Base-by-base conservation (phyloP, 2,797 vertebrate genomes). In the Gouania willdenowi region DNA sequence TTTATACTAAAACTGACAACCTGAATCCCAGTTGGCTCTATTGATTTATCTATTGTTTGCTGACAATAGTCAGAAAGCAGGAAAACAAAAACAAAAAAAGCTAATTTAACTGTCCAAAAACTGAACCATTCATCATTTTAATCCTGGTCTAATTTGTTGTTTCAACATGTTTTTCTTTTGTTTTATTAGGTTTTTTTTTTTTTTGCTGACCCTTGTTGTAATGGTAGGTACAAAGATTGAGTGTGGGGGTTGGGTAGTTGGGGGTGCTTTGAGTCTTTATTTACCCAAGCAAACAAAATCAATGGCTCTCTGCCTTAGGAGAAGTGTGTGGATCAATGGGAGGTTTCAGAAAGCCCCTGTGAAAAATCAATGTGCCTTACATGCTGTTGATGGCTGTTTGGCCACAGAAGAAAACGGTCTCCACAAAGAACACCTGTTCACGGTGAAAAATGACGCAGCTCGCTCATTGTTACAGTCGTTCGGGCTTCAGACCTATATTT, bases 281-380 rank as follows among this genome's bases (percentile, higher is more conserved):
- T 87, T 85, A 82, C 64, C 79, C 51, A 32, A 65, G 71, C 58
- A 72, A 70, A 66, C 77, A 47, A 68, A 84, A 86, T 83, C 78
- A 1, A 87, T 85, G 64, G 27, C 26, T 57, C 60, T 66, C 54
- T 57, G 71, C 68, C 41, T 61, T 60, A 77, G 73, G 78, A 87
- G 72, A 82, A 82, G 76, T 84, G 73, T 55, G 66, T 35, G 72
- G 73, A 89, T 89, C 88, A 87, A 87, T 88, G 73, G 46, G 66
- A 72, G 77, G 71, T 84, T 83, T 84, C 55, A 82, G 67, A 84
- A 83, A 87, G 80, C 73, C 66, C 64, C 64, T 62, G 73, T 66
- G 70, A 83, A 62, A 84, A 84, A 85, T 85, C 75, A 66, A 87
- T 84, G 65, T 66, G 58, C 69, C 79, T 82, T 74, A 75, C 79